phyloP scores from a whole-genome alignment of 2,888 invertebrate genomes.

The Hydropsyche betteni region DNA sequence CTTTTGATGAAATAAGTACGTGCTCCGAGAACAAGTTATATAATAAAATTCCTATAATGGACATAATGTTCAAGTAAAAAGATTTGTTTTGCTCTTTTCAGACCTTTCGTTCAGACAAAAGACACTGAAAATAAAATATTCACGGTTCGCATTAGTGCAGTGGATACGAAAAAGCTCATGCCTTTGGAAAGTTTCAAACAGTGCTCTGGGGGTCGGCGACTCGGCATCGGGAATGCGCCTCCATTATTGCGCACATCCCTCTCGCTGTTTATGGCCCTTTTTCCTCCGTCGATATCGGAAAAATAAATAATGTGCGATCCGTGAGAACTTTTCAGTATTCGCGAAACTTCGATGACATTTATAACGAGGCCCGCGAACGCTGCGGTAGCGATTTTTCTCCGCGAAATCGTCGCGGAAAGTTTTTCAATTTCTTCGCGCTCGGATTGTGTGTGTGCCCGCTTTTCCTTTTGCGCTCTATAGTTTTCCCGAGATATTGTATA shows the following conservation, averaged over 20 bases:
- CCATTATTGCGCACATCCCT: neutral
- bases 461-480: conserved; percentile 10
- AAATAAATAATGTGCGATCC: too few relatives aligned
- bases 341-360: conserved; percentile 22
- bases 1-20: too few relatives aligned
- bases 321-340: neutral
- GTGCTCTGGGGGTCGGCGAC: neutral
- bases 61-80: conserved; percentile 1
- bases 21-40: too few relatives aligned
- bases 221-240: neutral
- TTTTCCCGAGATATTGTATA: conserved; percentile 28
- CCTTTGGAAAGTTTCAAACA: conserved; percentile 5
- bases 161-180: conserved; percentile 17
- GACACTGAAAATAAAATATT: conserved; percentile 46
- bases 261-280: too few relatives aligned
- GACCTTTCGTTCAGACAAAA: conserved; percentile 28
- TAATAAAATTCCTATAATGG: conserved; percentile 6
- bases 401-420: conserved; percentile 32
- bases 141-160: conserved; percentile 44
- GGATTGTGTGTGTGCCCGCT: conserved; percentile 26
- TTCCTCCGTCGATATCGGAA: too few relatives aligned
- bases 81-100: conserved; percentile 5
- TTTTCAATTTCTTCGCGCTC: conserved; percentile 43
- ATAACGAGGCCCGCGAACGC: conserved; percentile 6
- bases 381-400: conserved; percentile 23